phyloP scores from a whole-genome alignment of 2,113 vertebrate species.

The Equus quagga region DNA sequence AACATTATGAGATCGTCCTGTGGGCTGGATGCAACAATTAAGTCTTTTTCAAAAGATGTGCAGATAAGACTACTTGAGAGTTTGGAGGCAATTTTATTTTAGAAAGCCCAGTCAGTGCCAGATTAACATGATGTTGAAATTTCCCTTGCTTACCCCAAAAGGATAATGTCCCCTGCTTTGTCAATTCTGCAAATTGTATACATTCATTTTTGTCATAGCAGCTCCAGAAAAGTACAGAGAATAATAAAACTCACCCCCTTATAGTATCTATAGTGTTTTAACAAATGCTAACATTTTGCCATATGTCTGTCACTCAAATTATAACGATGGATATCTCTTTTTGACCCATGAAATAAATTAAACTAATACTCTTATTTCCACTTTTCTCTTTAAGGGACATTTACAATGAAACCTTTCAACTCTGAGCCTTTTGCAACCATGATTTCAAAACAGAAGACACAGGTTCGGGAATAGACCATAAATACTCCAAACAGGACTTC shows the following conservation, averaged over 20 bases:
- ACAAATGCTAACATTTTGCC: neutral
- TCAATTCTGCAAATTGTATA: neutral
- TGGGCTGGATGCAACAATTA: neutral
- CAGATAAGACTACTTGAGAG: neutral
- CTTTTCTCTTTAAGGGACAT: constrained; percentile 31
- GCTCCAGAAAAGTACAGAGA: neutral
- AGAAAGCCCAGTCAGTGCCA: neutral
- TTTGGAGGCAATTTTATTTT: neutral
- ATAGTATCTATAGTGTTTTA: neutral
- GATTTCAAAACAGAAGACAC: neutral
- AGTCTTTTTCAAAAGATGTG: constrained; percentile 36
- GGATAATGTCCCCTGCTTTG: neutral
- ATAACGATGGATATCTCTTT: neutral
- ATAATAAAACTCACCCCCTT: neutral
- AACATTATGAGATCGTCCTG: neutral
- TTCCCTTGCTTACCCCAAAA: neutral
- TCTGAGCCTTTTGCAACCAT: neutral
- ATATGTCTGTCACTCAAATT: neutral
- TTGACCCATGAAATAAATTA: constrained; percentile 27
- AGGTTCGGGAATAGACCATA: neutral
- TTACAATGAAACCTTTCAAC: constrained; percentile 3
- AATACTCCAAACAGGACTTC: neutral
- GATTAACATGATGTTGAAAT: neutral
- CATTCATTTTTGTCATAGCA: neutral
- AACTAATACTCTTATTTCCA: neutral